These are phyloP conservation scores for Rattus rattus DNA, from an alignment of 2,113 vertebrate species.

Conservation along the genomic window DNA sequence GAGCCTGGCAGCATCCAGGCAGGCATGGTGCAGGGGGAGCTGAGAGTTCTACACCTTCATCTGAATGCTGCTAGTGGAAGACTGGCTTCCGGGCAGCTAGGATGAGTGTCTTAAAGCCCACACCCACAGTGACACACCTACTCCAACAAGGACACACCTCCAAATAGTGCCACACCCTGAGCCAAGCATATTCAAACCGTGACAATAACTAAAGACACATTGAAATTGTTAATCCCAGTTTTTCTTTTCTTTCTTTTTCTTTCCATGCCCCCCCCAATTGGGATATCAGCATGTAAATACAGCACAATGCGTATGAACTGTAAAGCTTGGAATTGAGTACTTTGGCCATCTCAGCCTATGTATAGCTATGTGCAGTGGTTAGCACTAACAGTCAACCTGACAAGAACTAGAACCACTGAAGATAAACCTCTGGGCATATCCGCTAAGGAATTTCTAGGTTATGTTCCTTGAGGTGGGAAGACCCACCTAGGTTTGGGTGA, in stretches of 20 bases:
- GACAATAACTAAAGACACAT: neutral
- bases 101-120: too few species aligned
- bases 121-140: too few species aligned
- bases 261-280: too few species aligned
- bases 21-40: too few species aligned
- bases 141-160: too few species aligned
- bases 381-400: neutral
- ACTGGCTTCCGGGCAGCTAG: too few species aligned
- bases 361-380: too few species aligned
- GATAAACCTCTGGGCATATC: neutral
- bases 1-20: too few species aligned
- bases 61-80: too few species aligned
- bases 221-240: neutral
- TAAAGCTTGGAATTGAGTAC: neutral
- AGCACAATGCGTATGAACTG: neutral
- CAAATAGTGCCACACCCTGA: too few species aligned
- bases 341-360: neutral
- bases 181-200: too few species aligned
- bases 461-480: neutral
- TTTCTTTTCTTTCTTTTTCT: neutral
- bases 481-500: neutral
- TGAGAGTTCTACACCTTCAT: too few species aligned
- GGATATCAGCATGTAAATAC: neutral
- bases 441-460: neutral
- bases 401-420: neutral